Base-by-base conservation (phyloP, 2,888 invertebrate species). In the Abrostola triplasia region DNA sequence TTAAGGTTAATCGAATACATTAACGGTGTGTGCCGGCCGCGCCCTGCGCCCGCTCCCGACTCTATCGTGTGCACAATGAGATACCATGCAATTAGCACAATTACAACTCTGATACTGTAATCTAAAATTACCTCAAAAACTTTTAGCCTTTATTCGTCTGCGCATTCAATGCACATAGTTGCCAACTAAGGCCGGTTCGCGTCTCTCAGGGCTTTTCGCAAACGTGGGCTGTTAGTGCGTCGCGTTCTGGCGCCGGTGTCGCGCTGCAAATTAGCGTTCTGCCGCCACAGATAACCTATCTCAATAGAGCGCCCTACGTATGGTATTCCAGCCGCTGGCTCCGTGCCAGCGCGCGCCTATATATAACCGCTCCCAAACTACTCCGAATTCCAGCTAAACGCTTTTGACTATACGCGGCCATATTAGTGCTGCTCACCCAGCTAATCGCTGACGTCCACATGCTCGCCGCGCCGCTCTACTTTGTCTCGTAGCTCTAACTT, bases 281-380 rank as follows among this genome's bases (percentile, higher is more conserved):
- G 64, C 50, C 56, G 61, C 54, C 52, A 48, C 62, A 67, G 81
- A 80, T 73, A 64, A 78, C 76, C 79, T 79, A 78, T 80, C 81
- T 78, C 79, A 73, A 70, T 64, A 76, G 73, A 59, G 63, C 67
- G 73, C 64, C 65, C 79, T 67, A 47, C 81, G 74, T 78, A 70
- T 69, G 76, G 81, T 69, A 63, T 70, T 79, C 81, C 81, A 79
- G 71, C 51, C 41, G 59, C 70, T 81, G 81, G 79, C 81, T 48
- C 37, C 11, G 53, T 51, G 81, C 81, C 79, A 81, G 53, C 57
- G n/a, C 59, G 56, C 36, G 54, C 60, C 79, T 81, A 79, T 69
- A 81, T 79, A 66, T 79, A 81, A 60, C 55, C 51, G 55, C 64
- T 10, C 65, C 67, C 63, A 56, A 67, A 69, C 67, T 67, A 36